Percentiles rank a stretch among this genome's conserved stretches.
Evolutionary conservation across 2,797 vertebrate genomes (phyloP).

Genomic region (Peromyscus attwateri): DNA sequence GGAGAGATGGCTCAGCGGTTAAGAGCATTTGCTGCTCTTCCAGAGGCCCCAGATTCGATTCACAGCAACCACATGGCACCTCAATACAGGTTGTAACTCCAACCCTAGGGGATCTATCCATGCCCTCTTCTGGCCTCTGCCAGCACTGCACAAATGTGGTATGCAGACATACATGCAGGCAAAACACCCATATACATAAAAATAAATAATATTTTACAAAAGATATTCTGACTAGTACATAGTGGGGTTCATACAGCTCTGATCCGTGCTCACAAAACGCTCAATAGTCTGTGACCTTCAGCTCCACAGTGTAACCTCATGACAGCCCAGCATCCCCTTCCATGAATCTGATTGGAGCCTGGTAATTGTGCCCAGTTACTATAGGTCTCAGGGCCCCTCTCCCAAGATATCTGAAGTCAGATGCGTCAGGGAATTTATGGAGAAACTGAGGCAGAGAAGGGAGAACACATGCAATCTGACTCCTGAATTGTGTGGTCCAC

Average conservation of each 20-base stretch:
- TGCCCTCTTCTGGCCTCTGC: background rate
- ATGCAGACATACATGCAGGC: background rate
- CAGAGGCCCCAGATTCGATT: background rate
- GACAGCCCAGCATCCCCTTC: background rate
- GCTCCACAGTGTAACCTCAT: background rate
- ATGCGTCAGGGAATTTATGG: background rate
- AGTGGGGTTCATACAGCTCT: background rate
- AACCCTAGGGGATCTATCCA: background rate
- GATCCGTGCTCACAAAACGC: accelerated
- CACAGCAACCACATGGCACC: background rate
- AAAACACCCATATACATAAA: background rate
- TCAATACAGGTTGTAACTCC: background rate
- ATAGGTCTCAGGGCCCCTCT: background rate
- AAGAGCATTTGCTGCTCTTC: background rate
- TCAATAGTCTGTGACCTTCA: background rate
- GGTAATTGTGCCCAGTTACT: background rate
- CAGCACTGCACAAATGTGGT: background rate
- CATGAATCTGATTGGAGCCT: background rate
- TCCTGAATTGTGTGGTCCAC: background rate
- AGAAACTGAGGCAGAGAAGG: constrained; percentile 34
- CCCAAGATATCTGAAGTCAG: background rate
- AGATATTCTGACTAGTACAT: background rate
- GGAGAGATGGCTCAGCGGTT: background rate
- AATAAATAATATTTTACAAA: background rate
- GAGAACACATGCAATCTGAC: background rate